phyloP scores from a whole-genome alignment of 1,140 invertebrate genomes.

The Riptortus pedestris region DNA sequence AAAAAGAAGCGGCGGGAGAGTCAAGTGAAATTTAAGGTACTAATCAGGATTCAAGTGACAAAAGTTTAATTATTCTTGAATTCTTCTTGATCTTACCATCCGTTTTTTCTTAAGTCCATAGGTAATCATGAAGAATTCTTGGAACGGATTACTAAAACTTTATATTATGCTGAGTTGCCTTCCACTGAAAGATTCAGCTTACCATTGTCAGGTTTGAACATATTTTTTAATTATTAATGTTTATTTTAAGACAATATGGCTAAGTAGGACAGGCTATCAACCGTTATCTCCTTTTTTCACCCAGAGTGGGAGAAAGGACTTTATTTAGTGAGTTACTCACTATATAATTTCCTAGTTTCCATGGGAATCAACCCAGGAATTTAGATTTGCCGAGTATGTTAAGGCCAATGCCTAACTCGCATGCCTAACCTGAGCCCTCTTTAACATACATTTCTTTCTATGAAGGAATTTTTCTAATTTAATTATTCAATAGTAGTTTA shows the following conservation, averaged over 20 bases:
- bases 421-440: neutral
- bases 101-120: constrained; percentile 44
- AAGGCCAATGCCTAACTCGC: neutral
- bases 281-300: neutral
- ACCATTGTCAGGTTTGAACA: constrained; percentile 59
- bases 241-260: too few species aligned
- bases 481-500: too few species aligned
- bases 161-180: constrained; percentile 72
- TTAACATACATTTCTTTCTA: neutral
- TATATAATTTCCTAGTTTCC: neutral
- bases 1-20: constrained; percentile 24
- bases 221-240: constrained; percentile 8
- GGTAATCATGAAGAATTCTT: constrained; percentile 61
- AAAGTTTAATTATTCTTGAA: neutral
- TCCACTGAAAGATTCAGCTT: constrained; percentile 59
- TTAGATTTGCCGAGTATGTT: too few species aligned
- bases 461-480: too few species aligned
- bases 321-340: too few species aligned
- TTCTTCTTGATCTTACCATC: neutral
- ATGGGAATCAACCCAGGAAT: neutral
- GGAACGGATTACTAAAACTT: constrained; percentile 65
- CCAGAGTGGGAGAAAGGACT: too few species aligned
- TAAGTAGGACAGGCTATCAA: too few species aligned
- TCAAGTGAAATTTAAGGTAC: constrained; percentile 22
- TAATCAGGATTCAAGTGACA: neutral